Conservation (phyloP, 2,113 vertebrate species). For the Hirundichthys speculiger region DNA sequence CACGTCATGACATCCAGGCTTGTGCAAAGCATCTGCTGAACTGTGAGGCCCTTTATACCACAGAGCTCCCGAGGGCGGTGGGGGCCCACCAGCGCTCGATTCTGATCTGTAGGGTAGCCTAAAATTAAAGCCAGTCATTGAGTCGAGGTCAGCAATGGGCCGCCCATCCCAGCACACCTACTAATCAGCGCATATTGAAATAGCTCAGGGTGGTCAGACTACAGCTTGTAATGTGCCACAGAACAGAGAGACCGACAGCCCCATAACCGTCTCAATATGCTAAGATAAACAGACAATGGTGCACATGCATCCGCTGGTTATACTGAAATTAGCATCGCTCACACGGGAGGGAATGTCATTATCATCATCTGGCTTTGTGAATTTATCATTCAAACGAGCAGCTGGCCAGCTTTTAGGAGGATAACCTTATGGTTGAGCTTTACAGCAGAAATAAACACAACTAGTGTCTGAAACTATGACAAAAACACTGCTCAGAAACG, state of each 20-base stretch:
- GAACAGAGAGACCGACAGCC: slow-evolving; percentile 52
- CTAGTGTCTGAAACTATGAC: slow-evolving; percentile 3
- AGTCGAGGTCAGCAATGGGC: slow-evolving; percentile 58
- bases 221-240: slow-evolving; percentile 33
- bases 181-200: slow-evolving; percentile 75
- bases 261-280: slow-evolving; percentile 59
- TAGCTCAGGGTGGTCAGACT: slow-evolving; percentile 68
- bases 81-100: slow-evolving; percentile 51
- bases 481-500: slow-evolving; percentile 2
- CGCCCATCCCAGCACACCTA: slow-evolving; percentile 66
- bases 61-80: slow-evolving; percentile 7
- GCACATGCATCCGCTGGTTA: not conserved
- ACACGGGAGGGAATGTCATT: not conserved
- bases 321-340: slow-evolving; percentile 13
- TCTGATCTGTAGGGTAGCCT: slow-evolving; percentile 61
- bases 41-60: slow-evolving; percentile 31
- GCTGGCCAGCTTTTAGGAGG: not conserved
- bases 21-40: slow-evolving; percentile 33
- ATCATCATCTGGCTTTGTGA: not conserved
- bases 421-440: no score
- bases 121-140: slow-evolving; percentile 72
- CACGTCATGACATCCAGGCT: slow-evolving; percentile 37
- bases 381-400: not conserved
- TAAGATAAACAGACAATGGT: slow-evolving; percentile 46
- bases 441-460: not conserved